These are phyloP conservation scores for Nerophis lumbriciformis DNA, from an alignment of 2,113 vertebrate genomes.

Conservation along the genomic window DNA sequence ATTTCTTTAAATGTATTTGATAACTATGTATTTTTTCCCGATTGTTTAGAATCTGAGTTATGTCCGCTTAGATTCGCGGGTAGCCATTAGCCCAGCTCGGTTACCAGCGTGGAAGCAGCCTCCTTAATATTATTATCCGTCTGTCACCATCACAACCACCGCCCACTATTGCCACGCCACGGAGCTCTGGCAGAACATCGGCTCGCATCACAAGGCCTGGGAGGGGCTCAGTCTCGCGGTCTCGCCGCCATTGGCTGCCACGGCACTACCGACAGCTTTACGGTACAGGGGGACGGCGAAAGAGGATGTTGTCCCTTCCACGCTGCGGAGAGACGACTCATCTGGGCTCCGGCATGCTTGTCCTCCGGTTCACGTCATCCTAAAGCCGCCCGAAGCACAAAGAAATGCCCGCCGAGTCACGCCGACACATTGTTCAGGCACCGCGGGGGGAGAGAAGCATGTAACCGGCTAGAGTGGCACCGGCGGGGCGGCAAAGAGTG, in stretches of 20 bases:
- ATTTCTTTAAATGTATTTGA: too few species aligned
- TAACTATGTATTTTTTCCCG: too few species aligned
- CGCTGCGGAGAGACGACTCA: neutral
- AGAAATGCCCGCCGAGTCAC: conserved; percentile 42
- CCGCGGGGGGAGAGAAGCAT: conserved; percentile 51
- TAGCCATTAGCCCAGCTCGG: neutral
- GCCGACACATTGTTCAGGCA: conserved; percentile 42
- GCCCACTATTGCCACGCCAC: conserved; percentile 45
- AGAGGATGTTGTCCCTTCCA: conserved; percentile 37
- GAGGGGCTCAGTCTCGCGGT: conserved; percentile 40
- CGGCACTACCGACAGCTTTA: conserved; percentile 42
- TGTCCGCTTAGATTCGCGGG: neutral
- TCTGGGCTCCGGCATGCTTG: conserved; percentile 22
- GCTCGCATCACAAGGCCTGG: conserved; percentile 54
- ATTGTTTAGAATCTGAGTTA: neutral
- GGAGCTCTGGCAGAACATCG: conserved; percentile 32
- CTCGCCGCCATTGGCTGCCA: conserved; percentile 39
- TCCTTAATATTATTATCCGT: conserved; percentile 3
- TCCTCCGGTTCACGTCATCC: conserved; percentile 2
- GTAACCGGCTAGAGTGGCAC: conserved; percentile 52
- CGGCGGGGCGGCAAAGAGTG: conserved; percentile 21
- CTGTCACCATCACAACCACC: conserved; percentile 20
- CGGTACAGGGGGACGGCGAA: conserved; percentile 25
- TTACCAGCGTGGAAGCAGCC: neutral
- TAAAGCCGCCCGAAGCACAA: conserved; percentile 7